phyloP scores from a whole-genome alignment of 2,888 invertebrate species.

The Operophtera brumata region DNA sequence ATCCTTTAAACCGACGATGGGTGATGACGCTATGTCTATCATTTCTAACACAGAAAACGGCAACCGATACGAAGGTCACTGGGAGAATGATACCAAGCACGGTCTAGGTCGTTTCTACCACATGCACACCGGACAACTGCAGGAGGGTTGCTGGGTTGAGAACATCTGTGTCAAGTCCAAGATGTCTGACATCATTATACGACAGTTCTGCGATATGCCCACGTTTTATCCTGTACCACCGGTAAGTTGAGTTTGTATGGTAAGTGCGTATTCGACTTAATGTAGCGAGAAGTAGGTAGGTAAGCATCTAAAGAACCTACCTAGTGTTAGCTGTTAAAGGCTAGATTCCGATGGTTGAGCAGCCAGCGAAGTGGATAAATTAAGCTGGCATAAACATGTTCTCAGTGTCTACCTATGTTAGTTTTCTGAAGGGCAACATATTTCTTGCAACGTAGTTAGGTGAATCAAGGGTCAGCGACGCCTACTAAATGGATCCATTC shows the following conservation, averaged over 20 bases:
- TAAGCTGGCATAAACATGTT: too few relatives aligned
- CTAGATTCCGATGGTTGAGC: too few relatives aligned
- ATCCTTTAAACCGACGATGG: too few relatives aligned
- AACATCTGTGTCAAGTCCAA: slow-evolving; percentile 78
- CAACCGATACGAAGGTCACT: slow-evolving; percentile 84
- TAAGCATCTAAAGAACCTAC: background rate
- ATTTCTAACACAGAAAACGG: slow-evolving; percentile 66
- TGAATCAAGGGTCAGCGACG: too few relatives aligned
- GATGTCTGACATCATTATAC: slow-evolving; percentile 80
- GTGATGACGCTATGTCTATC: too few relatives aligned
- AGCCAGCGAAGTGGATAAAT: too few relatives aligned
- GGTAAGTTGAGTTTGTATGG: slow-evolving; percentile 53
- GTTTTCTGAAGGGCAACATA: too few relatives aligned
- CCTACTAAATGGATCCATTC: too few relatives aligned
- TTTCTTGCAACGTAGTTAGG: too few relatives aligned
- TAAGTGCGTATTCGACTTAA: too few relatives aligned
- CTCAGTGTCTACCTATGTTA: too few relatives aligned
- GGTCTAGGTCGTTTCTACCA: slow-evolving; percentile 84
- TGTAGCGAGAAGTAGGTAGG: slow-evolving; percentile 2
- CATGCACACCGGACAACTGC: slow-evolving; percentile 82
- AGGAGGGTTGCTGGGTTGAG: slow-evolving; percentile 83
- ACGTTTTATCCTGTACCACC: slow-evolving; percentile 78
- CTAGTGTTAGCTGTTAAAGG: too few relatives aligned
- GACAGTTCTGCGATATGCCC: slow-evolving; percentile 78
- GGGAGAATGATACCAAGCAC: slow-evolving; percentile 77